Base-by-base conservation (phyloP, 2,888 invertebrate genomes). In the Corbicula japonica region DNA sequence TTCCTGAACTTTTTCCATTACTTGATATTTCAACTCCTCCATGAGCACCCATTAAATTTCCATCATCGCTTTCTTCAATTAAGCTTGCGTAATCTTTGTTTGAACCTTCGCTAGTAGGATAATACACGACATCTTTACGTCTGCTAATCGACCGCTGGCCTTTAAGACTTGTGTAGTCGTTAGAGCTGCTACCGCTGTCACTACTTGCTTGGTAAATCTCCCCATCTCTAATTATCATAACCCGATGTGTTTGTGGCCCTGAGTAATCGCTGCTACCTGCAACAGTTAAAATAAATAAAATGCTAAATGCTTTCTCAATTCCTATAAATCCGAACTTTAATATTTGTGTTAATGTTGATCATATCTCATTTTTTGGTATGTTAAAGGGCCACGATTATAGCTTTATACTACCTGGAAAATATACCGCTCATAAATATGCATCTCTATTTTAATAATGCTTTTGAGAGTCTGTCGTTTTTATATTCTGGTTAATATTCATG, bases 261-360 rank as follows among this genome's bases (percentile, higher is more conserved):
- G 65, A 66, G 26, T 66, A 66, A 30, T 66, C 66, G 28, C 66
- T 66, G 41, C 66, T 66, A 41, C 66, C 66, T 66, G 21, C n/a
- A 56, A 52, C n/a, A 10, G 21, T 15, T 6, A 48, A 18, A 15
- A 48, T n/a, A 48, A n/a, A 48, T 26, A 1, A 48, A 1, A 4
- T 1, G 1, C 26, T 12, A 38, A 38, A 12, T 18, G 41, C 15
- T 38, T 38, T 38, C 15, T 38, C 41, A 38, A 12, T 8, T 38
- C 15, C 41, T 12, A 38, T 12, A 38, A 8, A 12, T 18, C 10
- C 41, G 10, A 38, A 38, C 8, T 12, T 8, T 38, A 12, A 12
- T 18, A 38, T 8, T 18, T 38, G 8, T 8, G 8, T 12, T 12
- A 38, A 38, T 38, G 41, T 38, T 38, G 8, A 8, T 38, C 15